Evolutionary conservation across 2,113 vertebrate species (phyloP).

Genomic region (Corvus moneduloides): DNA sequence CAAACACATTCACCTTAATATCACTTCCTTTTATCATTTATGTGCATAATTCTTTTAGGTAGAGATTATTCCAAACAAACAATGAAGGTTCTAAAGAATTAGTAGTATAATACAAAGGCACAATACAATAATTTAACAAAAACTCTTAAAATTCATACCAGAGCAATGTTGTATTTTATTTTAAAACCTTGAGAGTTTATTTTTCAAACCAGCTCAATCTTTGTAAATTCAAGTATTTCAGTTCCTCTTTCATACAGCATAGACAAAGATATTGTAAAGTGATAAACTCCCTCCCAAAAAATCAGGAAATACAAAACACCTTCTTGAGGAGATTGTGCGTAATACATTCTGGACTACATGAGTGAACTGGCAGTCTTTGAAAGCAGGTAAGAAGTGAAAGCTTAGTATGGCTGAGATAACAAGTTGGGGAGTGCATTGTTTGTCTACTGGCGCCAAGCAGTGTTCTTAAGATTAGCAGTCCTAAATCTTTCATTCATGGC

Average conservation of each 20-base stretch:
- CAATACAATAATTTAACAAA: neutral
- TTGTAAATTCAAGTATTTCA: neutral
- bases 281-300: neutral
- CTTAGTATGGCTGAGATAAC: constrained; percentile 71
- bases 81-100: neutral
- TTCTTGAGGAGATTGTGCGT: constrained; percentile 60
- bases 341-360: constrained; percentile 57
- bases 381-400: constrained; percentile 72
- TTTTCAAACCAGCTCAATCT: neutral
- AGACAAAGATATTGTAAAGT: neutral
- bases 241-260: neutral
- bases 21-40: neutral
- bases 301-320: constrained; percentile 45
- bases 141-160: neutral
- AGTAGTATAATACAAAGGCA: neutral
- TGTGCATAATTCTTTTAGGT: neutral
- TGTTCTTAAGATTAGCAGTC: constrained; percentile 68
- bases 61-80: neutral
- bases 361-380: constrained; percentile 64
- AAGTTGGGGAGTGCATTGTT: constrained; percentile 67
- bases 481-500: constrained; percentile 70
- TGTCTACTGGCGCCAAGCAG: constrained; percentile 68
- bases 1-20: neutral
- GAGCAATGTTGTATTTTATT: neutral
- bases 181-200: neutral